A percentile compares a stretch with the other conserved stretches of the same genome.
Evolutionary conservation across 2,797 vertebrate genomes (phyloP).

Genomic region (Columba guinea): DNA sequence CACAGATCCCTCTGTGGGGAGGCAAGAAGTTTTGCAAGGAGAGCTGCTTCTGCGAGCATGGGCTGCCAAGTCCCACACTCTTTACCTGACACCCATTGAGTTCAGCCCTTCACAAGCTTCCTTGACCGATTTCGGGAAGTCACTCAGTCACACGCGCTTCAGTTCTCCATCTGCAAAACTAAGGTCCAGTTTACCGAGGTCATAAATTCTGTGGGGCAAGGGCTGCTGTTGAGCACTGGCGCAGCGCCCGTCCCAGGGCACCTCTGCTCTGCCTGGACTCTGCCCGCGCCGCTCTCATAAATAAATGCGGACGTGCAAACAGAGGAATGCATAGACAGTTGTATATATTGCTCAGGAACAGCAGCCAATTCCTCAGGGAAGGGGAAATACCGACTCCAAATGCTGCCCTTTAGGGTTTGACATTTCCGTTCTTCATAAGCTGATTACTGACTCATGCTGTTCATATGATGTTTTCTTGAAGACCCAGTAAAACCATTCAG

Average conservation of each 20-base stretch:
- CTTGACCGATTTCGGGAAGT: fast-evolving
- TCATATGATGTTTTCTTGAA: constrained; percentile 28
- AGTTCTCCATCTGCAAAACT: neutral
- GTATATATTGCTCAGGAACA: neutral
- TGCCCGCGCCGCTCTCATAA: neutral
- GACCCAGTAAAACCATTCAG: constrained; percentile 4
- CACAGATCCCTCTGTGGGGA: neutral
- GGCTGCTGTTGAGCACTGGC: neutral
- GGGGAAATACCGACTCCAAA: neutral
- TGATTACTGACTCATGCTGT: constrained; percentile 20
- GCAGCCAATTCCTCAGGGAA: neutral
- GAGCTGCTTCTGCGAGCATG: neutral
- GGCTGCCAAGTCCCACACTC: neutral
- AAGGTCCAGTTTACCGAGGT: neutral
- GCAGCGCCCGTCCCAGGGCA: neutral
- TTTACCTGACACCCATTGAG: fast-evolving
- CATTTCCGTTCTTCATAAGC: constrained; percentile 30
- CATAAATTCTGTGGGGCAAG: neutral
- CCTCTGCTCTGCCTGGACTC: constrained; percentile 19
- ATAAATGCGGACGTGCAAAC: neutral
- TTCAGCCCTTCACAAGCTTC: neutral
- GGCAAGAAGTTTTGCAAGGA: neutral
- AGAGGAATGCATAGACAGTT: neutral
- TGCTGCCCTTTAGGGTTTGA: constrained; percentile 28
- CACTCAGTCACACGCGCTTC: fast-evolving